Evolutionary conservation across 2,797 vertebrate species (phyloP).

Genomic region (Huso huso): DNA sequence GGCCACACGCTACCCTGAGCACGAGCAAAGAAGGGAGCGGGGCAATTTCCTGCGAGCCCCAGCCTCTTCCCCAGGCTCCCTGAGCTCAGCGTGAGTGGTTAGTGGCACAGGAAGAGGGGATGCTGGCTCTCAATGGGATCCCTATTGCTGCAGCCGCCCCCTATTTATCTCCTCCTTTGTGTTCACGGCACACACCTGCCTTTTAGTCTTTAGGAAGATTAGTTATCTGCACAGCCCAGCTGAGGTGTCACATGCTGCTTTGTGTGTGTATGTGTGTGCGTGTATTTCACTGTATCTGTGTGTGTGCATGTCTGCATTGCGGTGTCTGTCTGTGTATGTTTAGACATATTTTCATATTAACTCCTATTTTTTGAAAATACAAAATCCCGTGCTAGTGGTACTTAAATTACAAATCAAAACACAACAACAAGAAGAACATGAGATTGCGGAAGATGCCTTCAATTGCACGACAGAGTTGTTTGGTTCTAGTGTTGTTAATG

Average conservation of each 20-base stretch:
- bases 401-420: too few relatives aligned
- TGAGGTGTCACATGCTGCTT: too few relatives aligned
- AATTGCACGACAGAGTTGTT: too few relatives aligned
- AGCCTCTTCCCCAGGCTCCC: constrained; percentile 38
- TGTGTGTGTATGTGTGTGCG: background rate
- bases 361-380: constrained; percentile 11
- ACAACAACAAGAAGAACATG: too few relatives aligned
- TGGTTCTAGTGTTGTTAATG: too few relatives aligned
- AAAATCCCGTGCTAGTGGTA: background rate
- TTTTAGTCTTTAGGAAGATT: constrained; percentile 52
- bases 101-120: constrained; percentile 53
- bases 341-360: constrained; percentile 15
- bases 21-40: constrained; percentile 52
- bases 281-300: constrained; percentile 53
- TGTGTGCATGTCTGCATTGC: constrained; percentile 42
- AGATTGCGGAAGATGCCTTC: too few relatives aligned
- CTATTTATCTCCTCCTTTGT: constrained; percentile 60
- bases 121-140: constrained; percentile 67
- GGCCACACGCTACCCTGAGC: constrained; percentile 49
- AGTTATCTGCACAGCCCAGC: too few relatives aligned
- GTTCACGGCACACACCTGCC: constrained; percentile 61
- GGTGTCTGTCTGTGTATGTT: constrained; percentile 29
- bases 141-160: constrained; percentile 61
- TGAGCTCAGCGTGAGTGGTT: constrained; percentile 62
- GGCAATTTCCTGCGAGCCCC: constrained; percentile 55